Evolutionary conservation across 2,888 invertebrate genomes (phyloP), one percentile per base, ranked within the genome.

Genomic region (Mesorhabditis belari): DNA sequence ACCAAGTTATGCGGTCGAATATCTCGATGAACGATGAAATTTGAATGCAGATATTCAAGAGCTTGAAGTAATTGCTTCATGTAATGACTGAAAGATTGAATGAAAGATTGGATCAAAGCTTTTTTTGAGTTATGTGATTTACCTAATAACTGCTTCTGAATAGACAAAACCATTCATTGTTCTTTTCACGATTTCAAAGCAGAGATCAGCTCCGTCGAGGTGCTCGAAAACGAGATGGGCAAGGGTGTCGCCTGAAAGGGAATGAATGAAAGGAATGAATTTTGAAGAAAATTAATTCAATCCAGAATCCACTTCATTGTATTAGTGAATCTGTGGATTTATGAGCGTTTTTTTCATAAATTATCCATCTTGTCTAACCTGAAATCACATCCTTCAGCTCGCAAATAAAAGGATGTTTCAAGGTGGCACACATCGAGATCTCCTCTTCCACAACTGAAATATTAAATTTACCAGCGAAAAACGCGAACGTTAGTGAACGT

Each of bases 131-230:
- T 3, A 55, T n/a, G 19, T 9, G 12, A 28, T 53, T 86, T 85
- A 93, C 94, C 94, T 95, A 70, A 94, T 93, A 59, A 98, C 98
- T 51, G 95, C 93, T 86, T 98, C 98, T 81, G 96, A 98, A 85
- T 98, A 98, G 64, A 94, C 94, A 84, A 98, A 98, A 69, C 98
- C 96, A 58, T 92, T 90, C 29, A 89, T 88, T 25, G 96, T 96
- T 50, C 79, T 61, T 60, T 75, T 73, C 21, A 77, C 79, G 50
- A 79, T 71, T 54, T 98, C 98, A 84, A 92, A 94, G 84, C 95
- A 96, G 73, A 98, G 87, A 84, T 98, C 98, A 55, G 92, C 91
- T 54, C 98, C 98, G 83, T 96, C 95, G 91, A 95, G 92, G 83
- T 94, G 71, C 58, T 79, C 79, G 59, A 77, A 79, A 44, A 80